These are phyloP conservation scores for Clarias magur DNA, from an alignment of 2,113 vertebrate genomes.

Conservation along the genomic window DNA sequence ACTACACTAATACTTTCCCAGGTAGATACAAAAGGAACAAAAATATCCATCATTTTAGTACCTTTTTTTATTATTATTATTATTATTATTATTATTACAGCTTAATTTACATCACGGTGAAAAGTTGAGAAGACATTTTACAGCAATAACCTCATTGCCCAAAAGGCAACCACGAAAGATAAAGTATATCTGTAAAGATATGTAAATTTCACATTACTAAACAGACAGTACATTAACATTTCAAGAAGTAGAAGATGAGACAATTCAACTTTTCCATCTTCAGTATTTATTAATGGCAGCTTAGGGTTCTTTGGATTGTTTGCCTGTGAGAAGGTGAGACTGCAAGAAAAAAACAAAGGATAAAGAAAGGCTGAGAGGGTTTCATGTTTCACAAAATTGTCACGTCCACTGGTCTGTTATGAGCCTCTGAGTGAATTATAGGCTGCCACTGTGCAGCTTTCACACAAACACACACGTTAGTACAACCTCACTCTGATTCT, in stretches of 20 bases:
- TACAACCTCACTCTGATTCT: constrained; percentile 81
- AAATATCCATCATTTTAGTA: background rate
- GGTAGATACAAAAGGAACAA: background rate
- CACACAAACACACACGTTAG: constrained; percentile 53
- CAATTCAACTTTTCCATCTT: constrained; percentile 7
- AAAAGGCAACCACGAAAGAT: constrained; percentile 44
- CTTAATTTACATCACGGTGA: constrained; percentile 43
- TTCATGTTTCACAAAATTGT: background rate
- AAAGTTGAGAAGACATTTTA: constrained; percentile 54
- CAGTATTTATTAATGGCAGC: constrained; percentile 56
- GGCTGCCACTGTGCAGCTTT: background rate
- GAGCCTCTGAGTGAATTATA: constrained; percentile 24
- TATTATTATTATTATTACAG: background rate
- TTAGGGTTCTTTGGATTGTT: constrained; percentile 41
- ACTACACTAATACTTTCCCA: background rate
- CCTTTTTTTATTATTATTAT: background rate
- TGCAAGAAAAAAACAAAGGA: background rate
- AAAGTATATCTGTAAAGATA: constrained; percentile 59
- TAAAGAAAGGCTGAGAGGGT: background rate
- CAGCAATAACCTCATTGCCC: constrained; percentile 64
- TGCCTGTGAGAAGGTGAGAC: constrained; percentile 1
- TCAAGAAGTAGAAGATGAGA: background rate
- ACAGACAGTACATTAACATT: background rate
- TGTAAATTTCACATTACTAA: constrained; percentile 18
- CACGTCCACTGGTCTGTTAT: constrained; percentile 35